Base-by-base conservation (phyloP, 2,888 invertebrate species). In the Chloromyia formosa region DNA sequence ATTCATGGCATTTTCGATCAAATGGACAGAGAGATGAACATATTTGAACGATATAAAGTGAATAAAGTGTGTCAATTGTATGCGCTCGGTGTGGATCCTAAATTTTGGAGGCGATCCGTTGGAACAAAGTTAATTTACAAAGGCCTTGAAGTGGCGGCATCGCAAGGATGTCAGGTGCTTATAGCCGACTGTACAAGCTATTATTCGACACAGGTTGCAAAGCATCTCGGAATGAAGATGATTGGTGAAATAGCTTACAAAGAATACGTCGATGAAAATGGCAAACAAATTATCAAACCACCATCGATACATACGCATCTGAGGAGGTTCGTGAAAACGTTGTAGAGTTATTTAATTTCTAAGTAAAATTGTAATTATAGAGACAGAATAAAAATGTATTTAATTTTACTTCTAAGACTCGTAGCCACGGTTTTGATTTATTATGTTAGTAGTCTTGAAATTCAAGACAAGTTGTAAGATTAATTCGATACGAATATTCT, bases 131-230 rank as follows among this genome's bases (percentile, higher is more conserved):
- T 79, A 40, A 74, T 78, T 35, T 42, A 74, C 58, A 53, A 66
- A 20, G 72, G 75, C 42, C 66, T 77, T 18, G 72, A 76, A 66
- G 71, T 75, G 66, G 78, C 66, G 0, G 75, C 75, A 62, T n/a
- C 23, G 42, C 58, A 77, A 10, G 75, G 76, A 10, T 78, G 73
- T 73, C 54, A 71, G 18, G n/a, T 79, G 1, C 72, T 71, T 9
- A 74, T 53, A 49, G 62, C 66, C 20, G 78, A 78, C 74, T 78
- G 77, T 73, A 77, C 78, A 1, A 77, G 78, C 60, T 42, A 75
- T 9, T 78, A 73, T 69, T 77, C 79, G 9, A 74, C 73, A n/a
- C 74, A 66, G 42, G 74, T 79, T 22, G 76, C 78, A 3, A 73
- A 77, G 61, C 71, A 58, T 60, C 64, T 76, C n/a, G 45, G 66